Evolutionary conservation across 2,888 invertebrate genomes (phyloP).

Genomic region (Enoplolaimus lenunculus): DNA sequence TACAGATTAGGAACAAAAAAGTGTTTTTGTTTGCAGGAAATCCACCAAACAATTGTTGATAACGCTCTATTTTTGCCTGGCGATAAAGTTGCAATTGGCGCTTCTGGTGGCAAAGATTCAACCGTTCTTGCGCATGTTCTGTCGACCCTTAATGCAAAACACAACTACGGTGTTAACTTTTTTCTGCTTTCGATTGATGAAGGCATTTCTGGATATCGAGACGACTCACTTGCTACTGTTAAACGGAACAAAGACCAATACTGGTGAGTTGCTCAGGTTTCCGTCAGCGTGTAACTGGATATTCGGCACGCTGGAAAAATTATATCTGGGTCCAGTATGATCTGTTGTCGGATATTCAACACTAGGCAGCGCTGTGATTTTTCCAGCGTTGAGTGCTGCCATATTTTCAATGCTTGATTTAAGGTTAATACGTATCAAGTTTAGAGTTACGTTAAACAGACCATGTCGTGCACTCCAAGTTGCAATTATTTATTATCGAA

Average conservation of each 20-base stretch:
- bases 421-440: too few relatives aligned
- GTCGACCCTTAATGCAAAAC: constrained; percentile 62
- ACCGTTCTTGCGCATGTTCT: constrained; percentile 88
- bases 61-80: constrained; percentile 24
- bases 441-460: too few relatives aligned
- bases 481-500: too few relatives aligned
- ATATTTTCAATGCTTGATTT: too few relatives aligned
- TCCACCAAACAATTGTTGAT: constrained; percentile 34
- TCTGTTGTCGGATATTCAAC: too few relatives aligned
- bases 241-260: constrained; percentile 80
- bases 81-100: constrained; percentile 35
- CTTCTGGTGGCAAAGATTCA: constrained; percentile 55
- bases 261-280: background rate
- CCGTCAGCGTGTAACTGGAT: too few relatives aligned
- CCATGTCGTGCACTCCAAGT: too few relatives aligned
- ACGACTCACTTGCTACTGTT: constrained; percentile 90
- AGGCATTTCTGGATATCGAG: constrained; percentile 73
- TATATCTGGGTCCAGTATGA: background rate
- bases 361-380: too few relatives aligned
- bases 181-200: constrained; percentile 90
- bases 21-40: constrained; percentile 30
- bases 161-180: constrained; percentile 75
- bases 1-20: too few relatives aligned
- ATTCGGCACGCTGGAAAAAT: too few relatives aligned
- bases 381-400: too few relatives aligned